Percentiles rank a stretch among this genome's conserved stretches.
phyloP scores from a whole-genome alignment of 2,888 invertebrate genomes.

The Myopa testacea region DNA sequence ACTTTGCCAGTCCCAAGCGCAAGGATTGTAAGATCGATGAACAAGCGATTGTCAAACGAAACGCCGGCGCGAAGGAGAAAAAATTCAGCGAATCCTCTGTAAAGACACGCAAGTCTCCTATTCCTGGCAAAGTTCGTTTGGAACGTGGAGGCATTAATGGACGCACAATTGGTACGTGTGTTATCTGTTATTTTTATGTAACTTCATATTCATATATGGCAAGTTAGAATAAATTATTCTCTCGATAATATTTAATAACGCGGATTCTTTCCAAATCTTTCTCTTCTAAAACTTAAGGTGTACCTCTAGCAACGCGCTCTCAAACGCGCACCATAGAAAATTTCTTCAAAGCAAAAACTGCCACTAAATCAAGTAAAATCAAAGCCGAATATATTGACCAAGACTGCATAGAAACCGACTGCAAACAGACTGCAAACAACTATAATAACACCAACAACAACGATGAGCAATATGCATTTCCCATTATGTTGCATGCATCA shows the following conservation, averaged over 20 bases:
- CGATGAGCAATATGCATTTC: conserved; percentile 37
- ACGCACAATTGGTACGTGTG: conserved; percentile 58
- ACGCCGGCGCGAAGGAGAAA: too few relatives aligned
- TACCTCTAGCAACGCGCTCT: conserved; percentile 63
- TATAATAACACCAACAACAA: conserved; percentile 46
- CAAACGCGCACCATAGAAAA: conserved; percentile 64
- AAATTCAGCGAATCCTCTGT: conserved; percentile 17
- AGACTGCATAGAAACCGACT: conserved; percentile 15
- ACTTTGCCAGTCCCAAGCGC: conserved; percentile 68
- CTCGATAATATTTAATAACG: too few relatives aligned
- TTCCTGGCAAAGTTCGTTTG: conserved; percentile 41
- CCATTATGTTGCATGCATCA: conserved; percentile 32
- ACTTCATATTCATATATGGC: not conserved
- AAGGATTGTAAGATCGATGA: conserved; percentile 67
- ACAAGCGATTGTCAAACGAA: not conserved
- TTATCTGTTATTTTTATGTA: not conserved
- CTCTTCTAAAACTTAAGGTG: conserved; percentile 49
- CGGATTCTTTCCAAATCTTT: too few relatives aligned
- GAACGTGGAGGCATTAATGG: conserved; percentile 49
- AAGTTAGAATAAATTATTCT: too few relatives aligned
- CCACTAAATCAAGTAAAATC: conserved; percentile 47
- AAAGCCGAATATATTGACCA: conserved; percentile 39
- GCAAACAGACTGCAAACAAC: conserved; percentile 21
- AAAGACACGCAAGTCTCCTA: conserved; percentile 10
- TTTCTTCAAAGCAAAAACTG: conserved; percentile 62